A percentile compares a stretch with the other conserved stretches of the same genome.
Evolutionary conservation across 2,113 vertebrate genomes (phyloP).

Genomic region (Cynopterus brachyotis): DNA sequence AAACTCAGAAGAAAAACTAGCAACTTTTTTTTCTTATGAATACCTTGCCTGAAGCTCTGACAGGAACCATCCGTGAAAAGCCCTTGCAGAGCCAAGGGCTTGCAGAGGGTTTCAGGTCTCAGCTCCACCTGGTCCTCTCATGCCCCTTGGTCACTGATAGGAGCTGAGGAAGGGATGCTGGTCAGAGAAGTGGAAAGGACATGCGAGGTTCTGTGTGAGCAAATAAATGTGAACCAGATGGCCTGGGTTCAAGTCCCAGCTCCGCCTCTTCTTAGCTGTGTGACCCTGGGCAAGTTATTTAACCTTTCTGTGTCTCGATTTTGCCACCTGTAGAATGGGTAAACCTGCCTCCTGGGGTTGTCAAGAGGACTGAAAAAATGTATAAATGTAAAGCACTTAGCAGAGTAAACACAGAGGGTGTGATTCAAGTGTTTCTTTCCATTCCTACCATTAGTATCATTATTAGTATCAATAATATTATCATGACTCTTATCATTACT

Average conservation of each 20-base stretch:
- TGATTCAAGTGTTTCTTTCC: neutral
- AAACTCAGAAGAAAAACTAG: neutral
- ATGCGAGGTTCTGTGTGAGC: conserved; percentile 7
- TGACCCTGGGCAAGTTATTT: neutral
- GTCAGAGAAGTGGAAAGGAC: neutral
- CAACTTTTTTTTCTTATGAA: neutral
- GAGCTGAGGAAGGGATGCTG: neutral
- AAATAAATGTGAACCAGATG: neutral
- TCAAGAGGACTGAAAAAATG: neutral
- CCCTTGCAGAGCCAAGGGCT: neutral
- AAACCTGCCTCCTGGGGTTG: neutral
- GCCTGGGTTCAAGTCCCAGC: neutral
- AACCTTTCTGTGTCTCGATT: neutral
- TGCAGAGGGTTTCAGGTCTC: neutral
- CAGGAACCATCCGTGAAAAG: neutral
- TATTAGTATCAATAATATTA: neutral
- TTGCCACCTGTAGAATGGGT: neutral
- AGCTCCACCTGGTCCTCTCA: neutral
- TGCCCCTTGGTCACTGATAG: neutral
- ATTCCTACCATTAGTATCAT: neutral
- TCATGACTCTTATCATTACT: neutral
- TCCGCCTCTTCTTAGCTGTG: neutral
- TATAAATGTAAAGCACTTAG: neutral
- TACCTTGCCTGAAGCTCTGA: neutral
- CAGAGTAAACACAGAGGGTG: neutral